Evolutionary conservation across 2,797 vertebrate species (phyloP).

Genomic region (Vireo griseus): DNA sequence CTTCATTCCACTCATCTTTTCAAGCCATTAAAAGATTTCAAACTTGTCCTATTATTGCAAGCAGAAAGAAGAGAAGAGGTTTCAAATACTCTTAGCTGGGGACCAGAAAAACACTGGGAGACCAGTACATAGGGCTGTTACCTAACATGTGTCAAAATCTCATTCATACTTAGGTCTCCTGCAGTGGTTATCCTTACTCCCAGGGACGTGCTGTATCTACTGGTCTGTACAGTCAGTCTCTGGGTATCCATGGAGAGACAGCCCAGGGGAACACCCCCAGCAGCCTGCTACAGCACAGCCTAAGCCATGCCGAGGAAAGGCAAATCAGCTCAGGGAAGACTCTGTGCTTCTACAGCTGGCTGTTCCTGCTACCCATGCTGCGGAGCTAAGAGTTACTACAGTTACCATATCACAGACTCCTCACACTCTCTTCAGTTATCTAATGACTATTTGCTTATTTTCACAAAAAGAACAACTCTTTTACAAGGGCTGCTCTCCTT

Average conservation of each 20-base stretch:
- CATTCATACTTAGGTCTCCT: background rate
- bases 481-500: background rate
- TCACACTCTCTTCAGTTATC: background rate
- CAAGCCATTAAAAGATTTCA: background rate
- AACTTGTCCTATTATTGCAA: background rate
- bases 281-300: background rate
- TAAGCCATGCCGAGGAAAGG: background rate
- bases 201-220: accelerated
- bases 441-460: background rate
- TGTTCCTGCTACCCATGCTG: background rate
- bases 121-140: background rate
- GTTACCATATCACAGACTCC: background rate
- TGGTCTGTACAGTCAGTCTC: background rate
- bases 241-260: background rate
- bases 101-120: background rate
- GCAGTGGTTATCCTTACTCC: background rate
- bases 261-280: background rate
- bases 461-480: background rate
- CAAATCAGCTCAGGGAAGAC: background rate
- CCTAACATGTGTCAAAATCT: background rate
- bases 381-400: background rate
- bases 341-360: background rate
- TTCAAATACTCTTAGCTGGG: background rate
- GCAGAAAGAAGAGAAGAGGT: background rate
- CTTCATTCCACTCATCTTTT: background rate